Conservation (phyloP, 2,113 vertebrate genomes). For the Thunnus maccoyii region DNA sequence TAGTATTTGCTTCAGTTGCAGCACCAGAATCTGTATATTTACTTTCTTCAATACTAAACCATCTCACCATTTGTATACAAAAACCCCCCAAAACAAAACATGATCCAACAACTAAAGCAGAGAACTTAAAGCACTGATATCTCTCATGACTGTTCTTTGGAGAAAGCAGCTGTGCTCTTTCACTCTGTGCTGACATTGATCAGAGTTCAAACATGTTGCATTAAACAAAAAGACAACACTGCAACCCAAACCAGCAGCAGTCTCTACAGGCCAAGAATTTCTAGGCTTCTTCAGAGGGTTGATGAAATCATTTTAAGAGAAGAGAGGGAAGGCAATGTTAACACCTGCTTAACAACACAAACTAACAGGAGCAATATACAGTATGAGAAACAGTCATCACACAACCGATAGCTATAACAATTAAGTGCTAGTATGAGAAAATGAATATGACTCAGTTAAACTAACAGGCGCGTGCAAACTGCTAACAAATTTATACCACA, state of each 20-base stretch:
- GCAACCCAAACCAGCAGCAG: background rate
- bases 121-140: background rate
- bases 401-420: background rate
- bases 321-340: background rate
- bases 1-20: background rate
- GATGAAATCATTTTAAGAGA: background rate
- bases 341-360: background rate
- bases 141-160: background rate
- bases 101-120: background rate
- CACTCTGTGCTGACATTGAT: background rate
- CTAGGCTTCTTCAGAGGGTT: background rate
- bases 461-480: too few species aligned
- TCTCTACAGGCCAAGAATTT: background rate
- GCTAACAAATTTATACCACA: background rate
- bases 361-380: background rate
- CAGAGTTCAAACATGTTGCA: background rate
- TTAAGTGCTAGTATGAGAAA: background rate
- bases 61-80: conserved; percentile 8
- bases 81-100: background rate
- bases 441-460: background rate
- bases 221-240: background rate
- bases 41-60: background rate
- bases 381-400: background rate
- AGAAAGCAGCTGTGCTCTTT: background rate
- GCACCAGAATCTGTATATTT: background rate